Base-by-base conservation (phyloP, 2,113 vertebrate species). In the Cnemophilus loriae region DNA sequence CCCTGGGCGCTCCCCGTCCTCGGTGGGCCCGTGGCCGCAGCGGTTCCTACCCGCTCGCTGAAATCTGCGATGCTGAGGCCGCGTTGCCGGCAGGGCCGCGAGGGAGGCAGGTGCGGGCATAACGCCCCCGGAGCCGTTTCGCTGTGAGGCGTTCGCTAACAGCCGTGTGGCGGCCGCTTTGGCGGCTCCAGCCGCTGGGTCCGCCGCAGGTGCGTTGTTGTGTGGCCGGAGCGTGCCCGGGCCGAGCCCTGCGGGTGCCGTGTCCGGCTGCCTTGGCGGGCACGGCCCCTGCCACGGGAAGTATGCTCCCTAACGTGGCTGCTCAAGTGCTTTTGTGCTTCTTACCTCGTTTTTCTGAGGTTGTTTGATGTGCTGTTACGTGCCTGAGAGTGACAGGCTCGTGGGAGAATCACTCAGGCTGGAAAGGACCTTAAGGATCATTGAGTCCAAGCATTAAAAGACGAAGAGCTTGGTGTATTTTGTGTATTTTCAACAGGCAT, bases 231-330 rank as follows among this genome's bases (percentile, higher is more conserved):
- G n/a, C 63, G 47, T 14, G 59, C 14, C 37, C 3, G 22, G 28
- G 16, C 47, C 8, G 30, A 23, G 50, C 30, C 17, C 6, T 1
- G 10, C n/a, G 10, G 21, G 2, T 26, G 77, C 16, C 55, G 26
- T 10, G 44, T 44, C 5, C 4, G 4, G 13, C 65, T 6, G 19
- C 28, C 39, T 23, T 5, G 55, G 18, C 44, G 7, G 55, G 33
- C 7, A 3, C 14, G 46, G 33, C 14, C 24, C 4, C 27, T 10
- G 10, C 2, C 22, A 7, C 11, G 49, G 16, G 19, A 9, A 14
- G 1, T 0, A 7, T 0, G 6, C 39, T 37, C 19, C 16, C 3
- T 6, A 0, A 2, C 3, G 50, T 2, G 24, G 41, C 21, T 13
- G 7, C 17, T 44, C 5, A 2, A 3, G 9, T 4, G 42, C 3